These are phyloP conservation scores for Maniola jurtina DNA, from an alignment of 1,140 invertebrate species.

Conservation along the genomic window DNA sequence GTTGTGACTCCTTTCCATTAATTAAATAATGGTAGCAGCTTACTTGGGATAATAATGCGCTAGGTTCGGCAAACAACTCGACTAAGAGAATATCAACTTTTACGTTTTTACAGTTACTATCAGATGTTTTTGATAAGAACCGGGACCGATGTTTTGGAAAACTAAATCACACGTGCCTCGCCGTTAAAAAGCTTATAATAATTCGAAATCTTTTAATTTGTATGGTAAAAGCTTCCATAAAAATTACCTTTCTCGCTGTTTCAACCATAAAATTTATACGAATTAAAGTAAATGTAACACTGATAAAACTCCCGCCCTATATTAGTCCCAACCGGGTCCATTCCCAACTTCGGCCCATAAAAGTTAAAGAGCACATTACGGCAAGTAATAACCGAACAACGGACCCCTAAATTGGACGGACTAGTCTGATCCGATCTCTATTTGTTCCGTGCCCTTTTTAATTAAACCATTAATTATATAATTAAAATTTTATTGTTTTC, in stretches of 20 bases:
- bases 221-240: neutral
- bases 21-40: too few relatives aligned
- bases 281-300: conserved; percentile 33
- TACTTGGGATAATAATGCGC: too few relatives aligned
- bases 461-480: conserved; percentile 29
- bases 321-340: conserved; percentile 51
- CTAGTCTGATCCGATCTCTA: conserved; percentile 40
- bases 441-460: conserved; percentile 34
- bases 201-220: neutral
- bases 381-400: conserved; percentile 65
- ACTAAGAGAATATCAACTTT: too few relatives aligned
- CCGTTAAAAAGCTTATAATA: too few relatives aligned
- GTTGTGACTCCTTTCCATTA: too few relatives aligned
- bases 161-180: too few relatives aligned
- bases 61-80: too few relatives aligned
- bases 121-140: too few relatives aligned
- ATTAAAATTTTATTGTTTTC: conserved; percentile 14
- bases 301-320: conserved; percentile 62
- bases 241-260: conserved; percentile 4
- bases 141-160: too few relatives aligned
- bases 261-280: conserved; percentile 26
- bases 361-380: conserved; percentile 72
- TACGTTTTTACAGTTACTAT: too few relatives aligned
- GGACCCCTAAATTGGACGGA: conserved; percentile 51
- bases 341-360: conserved; percentile 63